Evolutionary conservation across 1,140 invertebrate genomes (phyloP).

Genomic region (Chironomus striatipennis): DNA sequence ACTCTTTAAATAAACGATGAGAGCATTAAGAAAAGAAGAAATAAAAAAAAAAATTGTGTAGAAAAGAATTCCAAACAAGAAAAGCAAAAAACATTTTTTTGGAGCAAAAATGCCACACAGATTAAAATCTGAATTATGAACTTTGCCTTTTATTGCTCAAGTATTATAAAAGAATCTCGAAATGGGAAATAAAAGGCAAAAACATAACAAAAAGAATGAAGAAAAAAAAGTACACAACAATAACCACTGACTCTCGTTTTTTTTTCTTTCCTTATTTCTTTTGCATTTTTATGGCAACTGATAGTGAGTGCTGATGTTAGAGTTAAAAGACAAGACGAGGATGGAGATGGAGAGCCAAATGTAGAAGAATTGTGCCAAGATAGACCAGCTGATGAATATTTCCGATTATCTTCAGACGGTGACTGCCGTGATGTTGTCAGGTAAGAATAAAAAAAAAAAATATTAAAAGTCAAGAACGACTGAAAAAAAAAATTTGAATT

Average conservation of each 20-base stretch:
- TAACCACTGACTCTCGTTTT: background rate
- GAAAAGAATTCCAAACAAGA: background rate
- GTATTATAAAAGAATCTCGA: too few relatives aligned
- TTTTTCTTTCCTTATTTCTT: background rate
- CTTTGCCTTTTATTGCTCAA: background rate
- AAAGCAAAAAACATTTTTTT: background rate
- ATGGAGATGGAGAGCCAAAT: constrained; percentile 54
- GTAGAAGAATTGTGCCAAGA: constrained; percentile 78
- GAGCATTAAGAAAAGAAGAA: background rate
- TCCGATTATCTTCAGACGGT: constrained; percentile 70
- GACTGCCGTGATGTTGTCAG: constrained; percentile 89
- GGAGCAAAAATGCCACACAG: background rate
- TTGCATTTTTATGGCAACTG: background rate
- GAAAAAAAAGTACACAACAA: background rate
- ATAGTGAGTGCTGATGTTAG: constrained; percentile 39
- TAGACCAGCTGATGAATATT: constrained; percentile 80
- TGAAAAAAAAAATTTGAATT: constrained; percentile 9
- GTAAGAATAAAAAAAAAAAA: constrained; percentile 43
- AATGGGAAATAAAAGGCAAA: too few relatives aligned
- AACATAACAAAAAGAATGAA: too few relatives aligned
- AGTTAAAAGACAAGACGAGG: constrained; percentile 54
- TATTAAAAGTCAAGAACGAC: background rate
- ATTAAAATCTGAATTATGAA: constrained; percentile 4
- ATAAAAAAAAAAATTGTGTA: too few relatives aligned
- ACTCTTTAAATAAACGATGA: too few relatives aligned